phyloP scores from a whole-genome alignment of 2,888 invertebrate species.

The Bunonema sp. region DNA sequence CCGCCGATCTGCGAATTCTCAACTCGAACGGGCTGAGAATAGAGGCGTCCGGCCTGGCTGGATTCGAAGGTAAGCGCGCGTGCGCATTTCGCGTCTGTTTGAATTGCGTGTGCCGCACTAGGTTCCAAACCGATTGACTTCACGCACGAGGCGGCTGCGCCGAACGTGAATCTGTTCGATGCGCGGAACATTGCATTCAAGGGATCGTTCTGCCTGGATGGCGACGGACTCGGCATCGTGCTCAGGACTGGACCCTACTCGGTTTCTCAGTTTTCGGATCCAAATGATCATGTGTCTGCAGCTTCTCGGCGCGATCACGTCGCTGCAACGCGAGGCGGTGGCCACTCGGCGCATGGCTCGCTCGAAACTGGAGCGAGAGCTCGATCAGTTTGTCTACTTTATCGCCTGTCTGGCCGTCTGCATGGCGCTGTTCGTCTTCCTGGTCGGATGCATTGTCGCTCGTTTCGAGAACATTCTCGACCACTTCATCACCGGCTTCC shows the following conservation, averaged over 20 bases:
- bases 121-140: constrained; percentile 15
- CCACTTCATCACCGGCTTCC: constrained; percentile 39
- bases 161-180: constrained; percentile 14
- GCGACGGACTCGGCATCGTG: constrained; percentile 26
- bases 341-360: neutral
- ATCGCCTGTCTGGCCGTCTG: constrained; percentile 29
- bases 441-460: constrained; percentile 35
- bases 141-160: constrained; percentile 14
- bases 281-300: neutral
- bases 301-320: constrained; percentile 18
- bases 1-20: constrained; percentile 33
- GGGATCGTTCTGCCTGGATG: constrained; percentile 24
- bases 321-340: constrained; percentile 10
- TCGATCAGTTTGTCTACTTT: constrained; percentile 14
- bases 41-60: constrained; percentile 25
- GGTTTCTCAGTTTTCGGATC: constrained; percentile 3
- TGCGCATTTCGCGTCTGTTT: no score
- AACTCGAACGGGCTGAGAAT: constrained; percentile 32
- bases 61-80: no score
- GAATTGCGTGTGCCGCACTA: constrained; percentile 15
- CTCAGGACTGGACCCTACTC: constrained; percentile 22
- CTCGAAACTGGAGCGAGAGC: constrained; percentile 2
- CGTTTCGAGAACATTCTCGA: constrained; percentile 33
- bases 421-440: constrained; percentile 35
- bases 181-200: constrained; percentile 6